These are phyloP conservation scores for Amphipyra berbera DNA, from an alignment of 2,888 invertebrate species.

Conservation along the genomic window DNA sequence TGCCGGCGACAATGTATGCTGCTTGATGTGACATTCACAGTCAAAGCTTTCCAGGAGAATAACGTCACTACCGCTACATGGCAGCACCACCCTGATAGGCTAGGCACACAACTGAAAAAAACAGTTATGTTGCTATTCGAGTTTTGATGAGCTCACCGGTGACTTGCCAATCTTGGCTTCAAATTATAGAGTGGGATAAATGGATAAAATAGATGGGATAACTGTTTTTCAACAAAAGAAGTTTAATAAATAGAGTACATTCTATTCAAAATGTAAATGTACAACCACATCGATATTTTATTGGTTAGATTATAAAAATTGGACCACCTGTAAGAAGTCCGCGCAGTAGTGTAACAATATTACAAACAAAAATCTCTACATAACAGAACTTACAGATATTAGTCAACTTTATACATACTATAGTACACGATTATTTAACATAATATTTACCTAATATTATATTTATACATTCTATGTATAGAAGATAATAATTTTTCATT, in stretches of 20 bases:
- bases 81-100: no score
- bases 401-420: slow-evolving; percentile 90
- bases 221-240: slow-evolving; percentile 82
- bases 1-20: no score
- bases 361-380: slow-evolving; percentile 90
- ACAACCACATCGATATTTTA: slow-evolving; percentile 90
- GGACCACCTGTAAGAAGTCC: slow-evolving; percentile 88
- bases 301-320: slow-evolving; percentile 90
- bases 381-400: slow-evolving; percentile 90
- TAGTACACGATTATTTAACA: slow-evolving; percentile 89
- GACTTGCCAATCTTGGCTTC: neutral
- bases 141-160: no score
- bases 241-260: slow-evolving; percentile 88
- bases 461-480: slow-evolving; percentile 89
- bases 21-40: no score
- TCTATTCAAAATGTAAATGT: slow-evolving; percentile 89
- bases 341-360: slow-evolving; percentile 88
- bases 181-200: slow-evolving; percentile 13
- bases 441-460: slow-evolving; percentile 85
- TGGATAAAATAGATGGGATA: slow-evolving; percentile 74
- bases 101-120: no score
- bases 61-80: no score
- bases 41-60: no score
- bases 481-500: slow-evolving; percentile 86
- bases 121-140: no score